Evolutionary conservation across 1,140 invertebrate genomes (phyloP).

Genomic region (Zaprionus ghesquierei): DNA sequence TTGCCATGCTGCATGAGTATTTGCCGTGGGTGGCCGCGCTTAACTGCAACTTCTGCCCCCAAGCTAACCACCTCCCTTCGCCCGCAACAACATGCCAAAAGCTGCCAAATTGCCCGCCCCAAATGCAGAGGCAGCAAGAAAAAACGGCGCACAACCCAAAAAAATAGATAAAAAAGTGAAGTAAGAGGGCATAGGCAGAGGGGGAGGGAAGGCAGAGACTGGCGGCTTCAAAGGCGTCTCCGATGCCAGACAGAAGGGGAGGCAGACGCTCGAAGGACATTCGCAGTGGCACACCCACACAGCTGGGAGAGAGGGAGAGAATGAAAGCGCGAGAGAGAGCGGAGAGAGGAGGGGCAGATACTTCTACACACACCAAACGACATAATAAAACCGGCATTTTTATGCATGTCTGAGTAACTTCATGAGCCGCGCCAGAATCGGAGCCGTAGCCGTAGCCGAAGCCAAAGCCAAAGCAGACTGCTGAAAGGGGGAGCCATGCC

Average conservation of each 20-base stretch:
- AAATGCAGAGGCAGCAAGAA: not conserved
- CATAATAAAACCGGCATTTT: slow-evolving; percentile 81
- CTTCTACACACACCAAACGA: slow-evolving; percentile 52
- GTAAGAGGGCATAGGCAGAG: not conserved
- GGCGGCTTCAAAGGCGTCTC: slow-evolving; percentile 37
- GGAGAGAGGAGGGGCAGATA: slow-evolving; percentile 7
- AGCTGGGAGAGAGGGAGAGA: slow-evolving; percentile 13
- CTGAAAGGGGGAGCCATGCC: not conserved
- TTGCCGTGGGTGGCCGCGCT: slow-evolving; percentile 30
- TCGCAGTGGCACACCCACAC: slow-evolving; percentile 37
- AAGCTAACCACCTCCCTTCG: not conserved
- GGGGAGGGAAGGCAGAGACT: not conserved
- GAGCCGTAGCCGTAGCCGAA: slow-evolving; percentile 27
- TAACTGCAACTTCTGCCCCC: slow-evolving; percentile 15
- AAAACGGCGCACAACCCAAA: not conserved
- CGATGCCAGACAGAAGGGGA: slow-evolving; percentile 20
- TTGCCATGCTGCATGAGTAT: slow-evolving; percentile 44
- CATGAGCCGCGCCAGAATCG: slow-evolving; percentile 69
- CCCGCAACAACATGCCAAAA: not conserved
- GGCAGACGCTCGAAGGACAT: slow-evolving; percentile 49
- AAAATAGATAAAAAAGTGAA: slow-evolving; percentile 35
- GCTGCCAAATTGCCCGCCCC: slow-evolving; percentile 44
- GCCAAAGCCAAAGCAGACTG: not conserved
- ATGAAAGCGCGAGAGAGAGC: not conserved
- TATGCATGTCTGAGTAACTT: slow-evolving; percentile 80